Base-by-base conservation (phyloP, 1,140 invertebrate genomes). In the Lasioglossum albipes region DNA sequence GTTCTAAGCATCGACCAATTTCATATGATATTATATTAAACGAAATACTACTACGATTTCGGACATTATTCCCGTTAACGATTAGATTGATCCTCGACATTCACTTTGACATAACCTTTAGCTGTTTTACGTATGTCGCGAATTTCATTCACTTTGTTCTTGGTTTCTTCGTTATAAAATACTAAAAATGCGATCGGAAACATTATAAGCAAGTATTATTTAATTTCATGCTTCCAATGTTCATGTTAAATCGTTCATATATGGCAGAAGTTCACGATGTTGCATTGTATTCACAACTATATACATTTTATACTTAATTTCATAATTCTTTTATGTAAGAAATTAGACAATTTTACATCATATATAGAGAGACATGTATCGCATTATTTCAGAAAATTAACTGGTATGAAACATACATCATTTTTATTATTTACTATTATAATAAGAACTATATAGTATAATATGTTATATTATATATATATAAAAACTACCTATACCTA, bases 21-120 rank as follows among this genome's bases (percentile, higher is more conserved):
- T 68, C 45, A 64, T 41, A 78, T 31, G 12, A 71, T 65, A 49
- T 66, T 71, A 52, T 61, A 62, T 6, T 49, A 36, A 66, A 79
- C 65, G 2, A 31, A 74, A 57, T 22, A 49, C 54, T 27, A 42
- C 27, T 52, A 74, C n/a, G 9, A 74, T 79, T 59, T 57, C 7
- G 36, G 31, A 45, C 65, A 79, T 66, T 49, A 13, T 31, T 36
- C 18, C 7, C 41, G 18, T 7, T 31, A 57, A 77, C 22, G 9
- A 49, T 20, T 59, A 66, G 16, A 36, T 66, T 70, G 31, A 62
- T 73, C 22, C 36, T 69, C 57, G 61, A 59, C 79, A 52, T 65
- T 42, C 31, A 49, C 12, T 74, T 70, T 72, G 22, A 86, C 78
- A 84, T 87, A 82, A 87, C 82, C 79, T 87, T 80, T 64, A 64